Conservation (phyloP, 2,113 vertebrate genomes). For the Charadrius vociferus region DNA sequence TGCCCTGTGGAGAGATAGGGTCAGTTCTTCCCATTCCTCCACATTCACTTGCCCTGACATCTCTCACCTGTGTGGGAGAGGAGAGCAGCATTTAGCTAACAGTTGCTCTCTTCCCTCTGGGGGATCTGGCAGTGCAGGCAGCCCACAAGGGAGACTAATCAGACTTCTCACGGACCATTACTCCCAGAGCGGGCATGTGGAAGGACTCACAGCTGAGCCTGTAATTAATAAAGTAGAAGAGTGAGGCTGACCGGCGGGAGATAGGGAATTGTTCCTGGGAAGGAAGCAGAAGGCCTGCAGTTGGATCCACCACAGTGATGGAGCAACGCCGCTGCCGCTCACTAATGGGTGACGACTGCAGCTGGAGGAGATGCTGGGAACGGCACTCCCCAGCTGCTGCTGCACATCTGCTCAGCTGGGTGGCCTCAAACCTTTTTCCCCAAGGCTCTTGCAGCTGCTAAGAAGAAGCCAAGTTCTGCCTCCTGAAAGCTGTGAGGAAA, state of each 20-base stretch:
- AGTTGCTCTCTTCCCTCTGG: background rate
- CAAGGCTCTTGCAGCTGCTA: background rate
- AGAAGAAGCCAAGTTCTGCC: background rate
- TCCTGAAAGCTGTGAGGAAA: background rate
- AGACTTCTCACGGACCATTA: constrained; percentile 6
- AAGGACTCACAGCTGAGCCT: constrained; percentile 6
- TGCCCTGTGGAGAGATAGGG: background rate
- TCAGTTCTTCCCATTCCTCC: background rate
- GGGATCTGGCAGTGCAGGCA: background rate
- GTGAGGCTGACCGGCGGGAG: background rate
- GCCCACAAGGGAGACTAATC: background rate
- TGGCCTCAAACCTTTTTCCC: background rate
- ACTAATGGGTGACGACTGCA: background rate
- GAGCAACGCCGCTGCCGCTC: background rate
- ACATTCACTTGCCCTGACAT: background rate
- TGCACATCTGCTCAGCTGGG: background rate
- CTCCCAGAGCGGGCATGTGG: background rate
- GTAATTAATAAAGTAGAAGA: constrained; percentile 28
- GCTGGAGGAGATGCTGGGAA: background rate
- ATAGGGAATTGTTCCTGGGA: background rate
- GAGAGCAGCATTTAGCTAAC: background rate
- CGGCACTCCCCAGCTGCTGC: background rate
- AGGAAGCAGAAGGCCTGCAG: background rate
- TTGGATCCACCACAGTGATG: background rate
- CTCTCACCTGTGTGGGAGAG: background rate